Base-by-base conservation (phyloP, 2,113 vertebrate species). In the Ptychochromis oligacanthus region DNA sequence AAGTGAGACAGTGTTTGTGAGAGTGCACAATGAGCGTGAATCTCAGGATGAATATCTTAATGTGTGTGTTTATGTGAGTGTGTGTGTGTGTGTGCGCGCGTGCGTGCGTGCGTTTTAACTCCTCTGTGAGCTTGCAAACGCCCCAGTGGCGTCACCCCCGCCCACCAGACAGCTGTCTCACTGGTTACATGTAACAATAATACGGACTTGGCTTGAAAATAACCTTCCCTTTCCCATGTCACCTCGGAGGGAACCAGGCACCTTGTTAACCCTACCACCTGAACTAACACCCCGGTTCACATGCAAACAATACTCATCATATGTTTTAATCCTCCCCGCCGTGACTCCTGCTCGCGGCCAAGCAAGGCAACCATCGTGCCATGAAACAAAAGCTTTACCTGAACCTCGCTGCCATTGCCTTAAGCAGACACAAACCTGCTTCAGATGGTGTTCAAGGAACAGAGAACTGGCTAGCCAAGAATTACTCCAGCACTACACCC, bases 101-200 rank as follows among this genome's bases (percentile, higher is more conserved):
- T 31, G 65, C 34, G 17, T 77, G 64, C 59, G 82, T 40, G 83
- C 54, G 61, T 7, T 59, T 80, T n/a, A 90, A 92, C 87, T 90
- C 93, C 92, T 91, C 79, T 15, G 89, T 90, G 89, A 83, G 80
- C 36, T 34, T 75, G 80, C 13, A 13, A 93, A 91, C 79, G 4
- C 91, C 93, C 89, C 89, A 81, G 93, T 82, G 92, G 91, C 80
- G 2, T 83, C 88, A 76, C 76, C 90, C 89, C 83, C 93, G 38
- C 84, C 81, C 86, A 76, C 79, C 74, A 72, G 61, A 87, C 94
- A 95, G 92, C 95, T 91, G 92, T 75, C 91, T 93, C 90, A 81
- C 91, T 88, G 89, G 93, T 92, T 93, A 94, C 93, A 94, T 91
- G 84, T 92, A 93, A 94, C 93, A 93, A 89, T 84, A 93, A 88